Conservation (phyloP, 2,888 invertebrate genomes). For the Cybosia mesomella region DNA sequence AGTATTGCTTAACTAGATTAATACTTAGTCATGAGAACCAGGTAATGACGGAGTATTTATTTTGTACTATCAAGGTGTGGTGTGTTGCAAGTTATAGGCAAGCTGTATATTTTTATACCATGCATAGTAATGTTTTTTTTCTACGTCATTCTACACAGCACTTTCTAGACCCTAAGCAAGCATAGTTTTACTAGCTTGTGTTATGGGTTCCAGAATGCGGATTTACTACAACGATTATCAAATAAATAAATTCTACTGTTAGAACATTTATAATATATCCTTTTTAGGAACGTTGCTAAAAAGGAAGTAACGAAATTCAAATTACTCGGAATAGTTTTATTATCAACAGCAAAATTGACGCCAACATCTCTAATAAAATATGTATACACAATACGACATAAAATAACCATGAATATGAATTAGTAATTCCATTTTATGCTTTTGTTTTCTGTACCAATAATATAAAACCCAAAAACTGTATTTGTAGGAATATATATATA, state of each 20-base stretch:
- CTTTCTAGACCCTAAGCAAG: too few relatives aligned
- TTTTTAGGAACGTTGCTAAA: neutral
- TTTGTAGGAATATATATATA: neutral
- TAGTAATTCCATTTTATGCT: neutral
- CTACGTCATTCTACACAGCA: too few relatives aligned
- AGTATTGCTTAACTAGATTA: too few relatives aligned
- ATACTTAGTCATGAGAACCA: too few relatives aligned
- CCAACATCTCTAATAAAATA: neutral
- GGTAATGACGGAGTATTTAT: too few relatives aligned
- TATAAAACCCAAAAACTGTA: neutral
- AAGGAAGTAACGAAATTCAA: neutral
- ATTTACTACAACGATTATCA: neutral
- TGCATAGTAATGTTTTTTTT: too few relatives aligned
- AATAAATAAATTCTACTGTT: neutral
- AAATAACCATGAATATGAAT: neutral
- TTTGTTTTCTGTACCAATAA: neutral
- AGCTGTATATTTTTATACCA: too few relatives aligned
- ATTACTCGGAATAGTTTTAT: neutral
- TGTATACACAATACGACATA: neutral
- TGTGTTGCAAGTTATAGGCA: too few relatives aligned
- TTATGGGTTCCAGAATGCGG: too few relatives aligned
- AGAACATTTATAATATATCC: neutral
- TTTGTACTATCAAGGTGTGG: too few relatives aligned
- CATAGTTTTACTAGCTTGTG: too few relatives aligned
- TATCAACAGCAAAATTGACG: neutral